Evolutionary conservation across 2,797 vertebrate genomes (phyloP), one percentile per base, ranked within the genome.

Genomic region (Sebastiscus albofasciatus): DNA sequence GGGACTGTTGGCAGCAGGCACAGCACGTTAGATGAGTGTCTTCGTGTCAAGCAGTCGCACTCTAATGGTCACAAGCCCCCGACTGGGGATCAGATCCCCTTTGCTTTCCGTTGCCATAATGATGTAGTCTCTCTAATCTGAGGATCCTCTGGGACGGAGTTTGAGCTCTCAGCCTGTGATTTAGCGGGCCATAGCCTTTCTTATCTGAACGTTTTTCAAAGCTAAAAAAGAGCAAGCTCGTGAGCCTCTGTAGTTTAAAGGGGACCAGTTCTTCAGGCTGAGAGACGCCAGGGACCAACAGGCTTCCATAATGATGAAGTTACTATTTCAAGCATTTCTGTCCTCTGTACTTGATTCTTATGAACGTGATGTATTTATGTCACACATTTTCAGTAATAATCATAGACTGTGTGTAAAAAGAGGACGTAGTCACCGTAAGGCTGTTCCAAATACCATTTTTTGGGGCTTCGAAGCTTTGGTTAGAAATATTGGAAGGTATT

Each of bases 171-270:
- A 77, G 92, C 86, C 86, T 90, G 83, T 93, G 92, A 92, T 92
- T 91, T 87, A 86, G 79, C 86, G 83, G 83, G 78, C 87, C 87
- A 71, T 72, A 70, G 89, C 88, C 83, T 83, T 74, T 87, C 83
- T 91, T 90, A 94, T 94, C 87, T 90, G 87, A 91, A 85, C 67
- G 66, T 80, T 91, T 93, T 92, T 93, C 86, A 90, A 91, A 90
- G 86, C 85, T 87, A 77, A 90, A 89, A 84, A 88, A 81, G 65
- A 87, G 82, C 84, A 81, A 73, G 85, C 89, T 73, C 68, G 74
- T 59, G 76, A 90, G 83, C 81, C 83, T 87, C 72, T 85, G 85
- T 90, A 82, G 79, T 92, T 90, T 85, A 87, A 92, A 87, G 81
- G 69, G 49, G 82, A 83, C 83, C 79, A 83, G 42, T 20, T 52